These are phyloP conservation scores for Parascotia fuliginaria DNA, from an alignment of 2,888 invertebrate genomes.

Conservation along the genomic window DNA sequence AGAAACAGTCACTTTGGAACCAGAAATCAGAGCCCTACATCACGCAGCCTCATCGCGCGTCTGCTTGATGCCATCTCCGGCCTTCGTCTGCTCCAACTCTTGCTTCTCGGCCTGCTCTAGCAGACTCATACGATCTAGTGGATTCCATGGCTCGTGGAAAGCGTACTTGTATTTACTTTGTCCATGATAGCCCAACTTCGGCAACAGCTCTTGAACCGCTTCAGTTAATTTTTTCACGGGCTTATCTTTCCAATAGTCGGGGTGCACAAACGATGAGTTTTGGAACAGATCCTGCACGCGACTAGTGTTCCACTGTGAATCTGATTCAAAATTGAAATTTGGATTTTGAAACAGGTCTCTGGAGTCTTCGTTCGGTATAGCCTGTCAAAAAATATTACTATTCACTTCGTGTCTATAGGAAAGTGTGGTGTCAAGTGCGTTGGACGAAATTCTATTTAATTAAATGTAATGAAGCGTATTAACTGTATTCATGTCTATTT, in stretches of 20 bases:
- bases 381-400: slow-evolving; percentile 73
- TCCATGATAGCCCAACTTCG: slow-evolving; percentile 74
- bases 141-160: slow-evolving; percentile 79
- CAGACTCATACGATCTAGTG: slow-evolving; percentile 66
- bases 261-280: slow-evolving; percentile 66
- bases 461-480: slow-evolving; percentile 33
- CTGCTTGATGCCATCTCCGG: not conserved
- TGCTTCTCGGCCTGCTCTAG: slow-evolving; percentile 69
- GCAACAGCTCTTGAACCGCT: slow-evolving; percentile 47
- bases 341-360: slow-evolving; percentile 50
- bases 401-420: slow-evolving; percentile 42
- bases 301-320: slow-evolving; percentile 6
- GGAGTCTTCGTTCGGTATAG: slow-evolving; percentile 53
- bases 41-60: slow-evolving; percentile 1
- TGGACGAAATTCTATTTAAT: slow-evolving; percentile 64
- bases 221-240: slow-evolving; percentile 45
- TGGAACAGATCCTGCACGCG: slow-evolving; percentile 61
- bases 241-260: slow-evolving; percentile 70
- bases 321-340: slow-evolving; percentile 31
- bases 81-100: slow-evolving; percentile 43
- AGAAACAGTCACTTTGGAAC: slow-evolving; percentile 5
- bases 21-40: slow-evolving; percentile 63
- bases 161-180: slow-evolving; percentile 72
- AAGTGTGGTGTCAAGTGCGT: slow-evolving; percentile 64
- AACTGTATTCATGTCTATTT: slow-evolving; percentile 20